Base-by-base conservation (phyloP, 1,140 invertebrate genomes). In the Triops cancriformis region DNA sequence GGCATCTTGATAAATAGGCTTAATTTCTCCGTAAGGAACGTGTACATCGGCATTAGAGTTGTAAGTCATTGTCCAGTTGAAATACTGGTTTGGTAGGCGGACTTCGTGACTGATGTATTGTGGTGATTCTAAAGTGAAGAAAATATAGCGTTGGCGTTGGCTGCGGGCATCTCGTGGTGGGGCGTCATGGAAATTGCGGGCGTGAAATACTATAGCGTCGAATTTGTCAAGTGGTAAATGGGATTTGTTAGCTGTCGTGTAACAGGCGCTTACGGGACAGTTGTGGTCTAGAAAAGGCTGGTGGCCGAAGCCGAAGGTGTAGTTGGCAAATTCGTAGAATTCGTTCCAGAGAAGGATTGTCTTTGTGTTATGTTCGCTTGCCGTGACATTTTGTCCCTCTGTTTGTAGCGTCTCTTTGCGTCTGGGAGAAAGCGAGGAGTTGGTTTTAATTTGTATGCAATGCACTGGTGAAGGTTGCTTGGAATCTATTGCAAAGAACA, bases 31-130 rank as follows among this genome's bases (percentile, higher is more conserved):
- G 75, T 81, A 81, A 26, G 81, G 75, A 27, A 79, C 42, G 64
- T 43, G 73, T 11, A 83, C 79, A 45, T 82, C 82, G 6, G 81
- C 81, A 76, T 82, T 80, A 18, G 42, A 41, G 43, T 76, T 64
- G 41, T 76, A 76, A 6, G 75, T 76, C 75, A 76, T 76, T 14
- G 75, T 76, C 75, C 75, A 76, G 23, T 76, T 76, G 75, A 76
- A 76, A 23, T 42, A 51, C 18, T 81, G 78, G 51, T 76, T 27
- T n/a, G 51, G 23, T 18, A 23, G 51, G 18, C 14, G 51, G 51
- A 64, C 23, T 64, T 64, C 51, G n/a, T 64, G 18, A 9, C 51
- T 64, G 51, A 64, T 64, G n/a, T 64, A 64, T 28, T 45, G 26
- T 27, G 42, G 23, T 0, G 75, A 51, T 26, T 76, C 75, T 18